These are phyloP conservation scores for Pipistrellus kuhlii DNA, from an alignment of 2,797 vertebrate species.

Conservation along the genomic window DNA sequence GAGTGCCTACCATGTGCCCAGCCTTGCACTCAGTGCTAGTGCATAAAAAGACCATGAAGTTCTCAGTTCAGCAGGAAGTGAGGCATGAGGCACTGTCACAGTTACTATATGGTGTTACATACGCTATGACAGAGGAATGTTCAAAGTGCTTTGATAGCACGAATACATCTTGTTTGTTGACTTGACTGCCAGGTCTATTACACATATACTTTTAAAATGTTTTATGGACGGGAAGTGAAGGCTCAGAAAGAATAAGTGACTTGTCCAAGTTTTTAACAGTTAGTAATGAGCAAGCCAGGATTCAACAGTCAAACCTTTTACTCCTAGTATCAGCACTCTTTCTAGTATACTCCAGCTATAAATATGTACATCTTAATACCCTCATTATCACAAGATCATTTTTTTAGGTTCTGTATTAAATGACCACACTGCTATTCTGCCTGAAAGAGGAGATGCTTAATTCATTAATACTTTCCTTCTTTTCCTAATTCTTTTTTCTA, in stretches of 20 bases:
- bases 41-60: slow-evolving; percentile 28
- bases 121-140: slow-evolving; percentile 7
- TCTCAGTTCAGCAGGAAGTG: neutral
- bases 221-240: slow-evolving; percentile 54
- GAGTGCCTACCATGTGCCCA: neutral
- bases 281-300: slow-evolving; percentile 34
- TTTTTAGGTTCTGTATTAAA: slow-evolving; percentile 47
- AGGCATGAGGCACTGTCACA: neutral
- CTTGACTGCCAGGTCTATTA: slow-evolving; percentile 6
- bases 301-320: slow-evolving; percentile 23
- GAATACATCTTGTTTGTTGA: slow-evolving; percentile 30
- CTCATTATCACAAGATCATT: slow-evolving; percentile 12
- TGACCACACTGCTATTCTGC: neutral
- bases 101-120: neutral
- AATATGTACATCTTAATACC: neutral
- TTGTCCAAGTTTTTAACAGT: slow-evolving; percentile 34
- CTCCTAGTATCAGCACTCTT: neutral
- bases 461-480: slow-evolving; percentile 32
- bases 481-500: slow-evolving; percentile 43
- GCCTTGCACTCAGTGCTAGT: neutral
- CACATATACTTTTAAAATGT: slow-evolving; percentile 29
- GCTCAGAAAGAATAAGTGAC: slow-evolving; percentile 55
- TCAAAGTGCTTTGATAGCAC: slow-evolving; percentile 38
- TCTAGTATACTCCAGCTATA: neutral
- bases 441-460: slow-evolving; percentile 33